Evolutionary conservation across 2,888 invertebrate species (phyloP), one percentile per base, ranked within the genome.

Genomic region (Anagyrus pseudococci): DNA sequence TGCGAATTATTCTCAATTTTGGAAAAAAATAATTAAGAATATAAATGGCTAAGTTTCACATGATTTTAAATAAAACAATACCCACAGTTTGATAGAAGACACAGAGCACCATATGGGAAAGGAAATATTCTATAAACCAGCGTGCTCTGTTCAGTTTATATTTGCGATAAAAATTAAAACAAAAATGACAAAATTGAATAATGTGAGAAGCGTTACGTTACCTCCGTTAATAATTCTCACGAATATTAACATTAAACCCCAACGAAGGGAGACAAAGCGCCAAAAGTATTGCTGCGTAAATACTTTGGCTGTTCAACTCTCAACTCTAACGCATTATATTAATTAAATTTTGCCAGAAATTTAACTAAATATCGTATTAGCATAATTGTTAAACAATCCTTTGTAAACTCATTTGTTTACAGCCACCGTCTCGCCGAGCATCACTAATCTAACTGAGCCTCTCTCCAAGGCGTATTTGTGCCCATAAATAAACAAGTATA

Each of bases 161-260:
- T n/a, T n/a, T n/a, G n/a, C n/a, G n/a, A n/a, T n/a, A n/a, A n/a
- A n/a, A n/a, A n/a, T n/a, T n/a, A n/a, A n/a, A n/a, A n/a, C n/a
- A n/a, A n/a, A n/a, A n/a, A n/a, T n/a, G n/a, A n/a, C n/a, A n/a
- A n/a, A n/a, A n/a, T n/a, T n/a, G n/a, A n/a, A n/a, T n/a, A n/a
- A n/a, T n/a, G n/a, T n/a, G n/a, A n/a, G n/a, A n/a, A n/a, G n/a
- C n/a, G n/a, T 37, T 55, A 25, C 44, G 37, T 56, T 66, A 66
- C 66, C 66, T 66, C 17, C 40, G 13, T 40, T 13, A 47, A 48
- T 47, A 10, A 66, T 26, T 56, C 40, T 55, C 23, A 58, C 46
- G 4, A 62, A 29, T 37, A 66, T 55, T 48, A 62, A 49, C 62
- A 62, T 66, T 53, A 59, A 59, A 59, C 57, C 52, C 62, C 59